Conservation (phyloP, 2,888 invertebrate genomes). For the Amitus sp. region DNA sequence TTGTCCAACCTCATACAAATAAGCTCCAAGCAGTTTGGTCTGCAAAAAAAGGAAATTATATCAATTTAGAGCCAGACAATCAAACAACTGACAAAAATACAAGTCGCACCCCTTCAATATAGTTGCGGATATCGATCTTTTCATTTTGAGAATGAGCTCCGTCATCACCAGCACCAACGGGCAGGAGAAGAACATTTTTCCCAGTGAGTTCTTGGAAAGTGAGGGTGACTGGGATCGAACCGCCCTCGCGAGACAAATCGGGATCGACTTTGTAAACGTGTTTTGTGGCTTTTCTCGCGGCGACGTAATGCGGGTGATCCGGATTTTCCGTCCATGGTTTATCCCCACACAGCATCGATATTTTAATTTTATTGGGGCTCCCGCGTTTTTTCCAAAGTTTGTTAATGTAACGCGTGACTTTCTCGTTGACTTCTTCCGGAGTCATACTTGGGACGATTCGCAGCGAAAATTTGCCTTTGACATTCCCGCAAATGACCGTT, state of each 20-base stretch:
- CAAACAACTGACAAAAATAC: neutral
- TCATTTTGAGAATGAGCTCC: conserved; percentile 99
- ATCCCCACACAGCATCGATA: conserved; percentile 76
- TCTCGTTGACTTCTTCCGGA: conserved; percentile 82
- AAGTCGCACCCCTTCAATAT: conserved; percentile 87
- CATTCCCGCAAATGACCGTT: conserved; percentile 94
- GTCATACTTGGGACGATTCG: conserved; percentile 95
- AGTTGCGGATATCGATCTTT: conserved; percentile 92
- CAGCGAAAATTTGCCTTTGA: conserved; percentile 96
- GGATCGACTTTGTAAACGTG: conserved; percentile 91
- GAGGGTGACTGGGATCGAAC: conserved; percentile 96
- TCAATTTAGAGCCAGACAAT: conserved; percentile 3
- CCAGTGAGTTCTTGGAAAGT: conserved; percentile 92
- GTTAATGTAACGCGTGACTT: conserved; percentile 81
- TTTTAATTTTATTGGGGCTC: conserved; percentile 88
- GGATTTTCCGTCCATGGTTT: conserved; percentile 95
- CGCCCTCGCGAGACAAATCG: conserved; percentile 96
- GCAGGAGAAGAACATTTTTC: conserved; percentile 92
- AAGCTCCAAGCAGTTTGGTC: conserved; percentile 92
- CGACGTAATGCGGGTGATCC: conserved; percentile 90
- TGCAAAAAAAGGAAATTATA: conserved; percentile 67
- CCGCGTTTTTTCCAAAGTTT: conserved; percentile 81
- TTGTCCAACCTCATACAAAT: conserved; percentile 82
- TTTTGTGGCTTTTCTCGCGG: conserved; percentile 83
- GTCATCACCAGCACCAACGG: conserved; percentile 95